Evolutionary conservation across 2,113 vertebrate genomes (phyloP).

Genomic region (Procavia capensis): DNA sequence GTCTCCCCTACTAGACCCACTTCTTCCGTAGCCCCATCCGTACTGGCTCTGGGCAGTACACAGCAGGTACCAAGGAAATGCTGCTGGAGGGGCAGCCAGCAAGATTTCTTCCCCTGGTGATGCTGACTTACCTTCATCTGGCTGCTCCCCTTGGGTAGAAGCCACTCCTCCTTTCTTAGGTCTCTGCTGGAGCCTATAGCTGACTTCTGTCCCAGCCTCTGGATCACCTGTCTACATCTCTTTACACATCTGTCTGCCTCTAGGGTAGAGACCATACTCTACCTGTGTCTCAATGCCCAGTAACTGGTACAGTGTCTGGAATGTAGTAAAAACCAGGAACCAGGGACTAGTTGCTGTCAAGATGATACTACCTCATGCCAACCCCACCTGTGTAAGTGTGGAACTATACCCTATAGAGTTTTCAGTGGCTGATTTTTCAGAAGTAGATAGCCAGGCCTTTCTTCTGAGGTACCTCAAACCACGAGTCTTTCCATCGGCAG

Average conservation of each 20-base stretch:
- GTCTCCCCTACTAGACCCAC: rapidly evolving
- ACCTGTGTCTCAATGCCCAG: rapidly evolving
- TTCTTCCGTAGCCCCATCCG: rapidly evolving
- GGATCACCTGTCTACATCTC: neutral
- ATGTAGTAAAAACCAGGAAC: neutral
- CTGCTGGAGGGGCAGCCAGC: neutral
- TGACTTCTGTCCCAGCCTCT: neutral
- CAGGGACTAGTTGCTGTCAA: neutral
- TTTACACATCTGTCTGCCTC: neutral
- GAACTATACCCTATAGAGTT: neutral
- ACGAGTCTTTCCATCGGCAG: neutral
- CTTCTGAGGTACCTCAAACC: neutral
- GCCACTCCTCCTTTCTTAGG: neutral
- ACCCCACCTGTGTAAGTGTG: neutral
- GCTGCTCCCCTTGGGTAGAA: neutral
- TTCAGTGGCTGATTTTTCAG: too few species aligned
- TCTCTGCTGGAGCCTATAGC: neutral
- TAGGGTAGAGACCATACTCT: neutral
- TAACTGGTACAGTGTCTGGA: neutral
- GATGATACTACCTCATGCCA: neutral
- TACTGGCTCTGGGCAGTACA: neutral
- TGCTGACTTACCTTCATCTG: neutral
- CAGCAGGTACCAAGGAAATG: neutral
- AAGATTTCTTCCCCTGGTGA: neutral
- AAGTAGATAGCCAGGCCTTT: too few species aligned